These are phyloP conservation scores for Pasiphila rectangulata DNA, from an alignment of 2,888 invertebrate genomes.

Conservation along the genomic window DNA sequence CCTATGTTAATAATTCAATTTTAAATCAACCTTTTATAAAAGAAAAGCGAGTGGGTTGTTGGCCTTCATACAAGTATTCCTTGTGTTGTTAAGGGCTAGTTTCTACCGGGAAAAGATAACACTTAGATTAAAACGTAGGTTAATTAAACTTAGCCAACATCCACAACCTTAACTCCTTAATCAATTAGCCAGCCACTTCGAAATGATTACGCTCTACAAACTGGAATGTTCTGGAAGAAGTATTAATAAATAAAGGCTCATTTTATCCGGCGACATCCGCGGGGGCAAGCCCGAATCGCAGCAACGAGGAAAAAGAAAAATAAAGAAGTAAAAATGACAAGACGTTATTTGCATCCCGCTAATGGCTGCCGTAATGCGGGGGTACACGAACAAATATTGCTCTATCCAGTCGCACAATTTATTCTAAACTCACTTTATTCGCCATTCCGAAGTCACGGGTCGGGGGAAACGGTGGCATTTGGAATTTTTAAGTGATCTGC, in stretches of 20 bases:
- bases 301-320: constrained; percentile 53
- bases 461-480: constrained; percentile 72
- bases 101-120: too few relatives aligned
- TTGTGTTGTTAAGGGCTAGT: too few relatives aligned
- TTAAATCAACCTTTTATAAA: too few relatives aligned
- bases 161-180: neutral
- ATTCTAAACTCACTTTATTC: constrained; percentile 76
- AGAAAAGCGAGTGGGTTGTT: too few relatives aligned
- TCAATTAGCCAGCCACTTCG: neutral
- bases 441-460: constrained; percentile 67
- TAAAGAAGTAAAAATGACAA: constrained; percentile 80
- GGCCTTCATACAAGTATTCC: too few relatives aligned
- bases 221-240: constrained; percentile 36
- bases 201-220: neutral
- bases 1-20: too few relatives aligned
- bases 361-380: constrained; percentile 78
- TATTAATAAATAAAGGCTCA: constrained; percentile 41
- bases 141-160: neutral
- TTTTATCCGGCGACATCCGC: constrained; percentile 40
- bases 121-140: too few relatives aligned
- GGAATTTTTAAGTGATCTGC: constrained; percentile 73
- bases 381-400: constrained; percentile 80
- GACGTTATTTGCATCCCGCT: constrained; percentile 80
- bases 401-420: constrained; percentile 79
- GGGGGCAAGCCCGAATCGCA: constrained; percentile 38